Evolutionary conservation across 2,113 vertebrate species (phyloP), one percentile per base, ranked within the genome.

Genomic region (Erpornis zantholeuca): DNA sequence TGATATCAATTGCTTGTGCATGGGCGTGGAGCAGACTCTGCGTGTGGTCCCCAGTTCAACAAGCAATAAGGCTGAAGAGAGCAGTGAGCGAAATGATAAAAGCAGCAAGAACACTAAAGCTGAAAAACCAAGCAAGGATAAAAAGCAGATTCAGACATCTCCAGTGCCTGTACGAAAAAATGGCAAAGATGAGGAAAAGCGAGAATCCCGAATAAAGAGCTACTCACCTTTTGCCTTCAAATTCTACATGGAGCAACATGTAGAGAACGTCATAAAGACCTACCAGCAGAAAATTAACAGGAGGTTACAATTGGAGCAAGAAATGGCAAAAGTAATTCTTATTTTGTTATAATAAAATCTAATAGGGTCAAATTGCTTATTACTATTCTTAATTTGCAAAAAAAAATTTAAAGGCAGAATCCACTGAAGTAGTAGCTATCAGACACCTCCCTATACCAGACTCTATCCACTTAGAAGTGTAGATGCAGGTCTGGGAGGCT

Each of bases 161-260:
- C 99, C 99, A 0, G 99, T 99, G 24, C 99, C 99, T 0, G 98
- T 99, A 60, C 98, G 99, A 56, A 99, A 99, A 96, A 99, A 98
- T 22, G 98, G 98, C 73, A 98, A 97, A 20, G 99, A 99, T 42
- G 99, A 99, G 82, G 99, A 99, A 94, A 99, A 99, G 97, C 97
- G 99, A 57, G 99, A 99, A 88, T 99, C 99, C 0, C 99, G 99
- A 75, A 99, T 99, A 96, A 99, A 99, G 96, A 99, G 98, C 94
- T 99, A 99, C 96, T 99, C 99, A 1, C 99, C 99, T 0, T 99
- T 99, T 40, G 99, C 99, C 36, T 99, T 99, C 91, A 99, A 99
- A 95, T 99, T 99, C 97, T 99, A 99, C 97, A 99, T 99, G 99
- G 99, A 99, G 94, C 99, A 99, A 86, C 99, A 99, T 23, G 98